Percentiles rank a stretch among this genome's conserved stretches.
Evolutionary conservation across 2,113 vertebrate species (phyloP).

Genomic region (Megalops atlanticus): DNA sequence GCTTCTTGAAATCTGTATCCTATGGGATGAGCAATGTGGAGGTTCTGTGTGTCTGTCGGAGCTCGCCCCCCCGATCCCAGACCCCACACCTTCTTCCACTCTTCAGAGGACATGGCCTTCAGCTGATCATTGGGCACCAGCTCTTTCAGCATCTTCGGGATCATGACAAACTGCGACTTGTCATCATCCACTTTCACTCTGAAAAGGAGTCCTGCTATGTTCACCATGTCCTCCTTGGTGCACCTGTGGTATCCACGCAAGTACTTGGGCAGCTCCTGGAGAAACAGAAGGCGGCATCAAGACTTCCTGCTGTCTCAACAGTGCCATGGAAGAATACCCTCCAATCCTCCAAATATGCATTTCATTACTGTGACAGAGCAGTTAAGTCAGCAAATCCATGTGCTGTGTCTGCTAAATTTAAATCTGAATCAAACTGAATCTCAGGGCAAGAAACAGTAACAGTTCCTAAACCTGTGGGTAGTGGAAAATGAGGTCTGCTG

Average conservation of each 20-base stretch:
- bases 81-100: conserved; percentile 86
- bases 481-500: conserved; percentile 89
- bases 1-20: neutral
- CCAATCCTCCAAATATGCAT: neutral
- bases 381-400: too few species aligned
- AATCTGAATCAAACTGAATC: neutral
- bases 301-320: neutral
- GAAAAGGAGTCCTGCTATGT: conserved; percentile 83
- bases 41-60: neutral
- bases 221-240: conserved; percentile 78
- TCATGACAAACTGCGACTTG: conserved; percentile 72
- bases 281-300: conserved; percentile 30
- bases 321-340: neutral
- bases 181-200: conserved; percentile 76
- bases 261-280: conserved; percentile 86
- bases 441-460: neutral
- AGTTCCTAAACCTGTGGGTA: conserved; percentile 84
- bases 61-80: neutral
- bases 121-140: conserved; percentile 84
- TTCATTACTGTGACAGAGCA: neutral
- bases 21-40: neutral
- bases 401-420: neutral
- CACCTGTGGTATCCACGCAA: conserved; percentile 84
- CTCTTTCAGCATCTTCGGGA: conserved; percentile 80
- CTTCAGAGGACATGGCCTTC: conserved; percentile 73